These are phyloP conservation scores for Chydorus sphaericus DNA, from an alignment of 2,888 invertebrate species.

Conservation along the genomic window DNA sequence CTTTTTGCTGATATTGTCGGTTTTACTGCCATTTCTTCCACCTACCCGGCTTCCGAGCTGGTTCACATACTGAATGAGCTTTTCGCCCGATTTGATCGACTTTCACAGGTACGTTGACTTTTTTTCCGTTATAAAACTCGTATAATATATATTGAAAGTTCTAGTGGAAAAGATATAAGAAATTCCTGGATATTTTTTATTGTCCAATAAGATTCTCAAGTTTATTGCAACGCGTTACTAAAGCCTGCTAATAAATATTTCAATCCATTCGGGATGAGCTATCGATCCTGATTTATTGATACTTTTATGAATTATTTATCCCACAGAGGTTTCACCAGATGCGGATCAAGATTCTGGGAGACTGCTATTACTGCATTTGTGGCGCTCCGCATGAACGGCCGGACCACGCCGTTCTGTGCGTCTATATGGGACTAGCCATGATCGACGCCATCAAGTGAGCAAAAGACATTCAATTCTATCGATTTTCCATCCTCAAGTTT, in stretches of 20 bases:
- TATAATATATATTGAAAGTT: no score
- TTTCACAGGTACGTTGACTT: constrained; percentile 37
- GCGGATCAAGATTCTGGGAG: constrained; percentile 87
- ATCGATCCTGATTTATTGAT: not conserved
- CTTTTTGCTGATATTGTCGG: constrained; percentile 96
- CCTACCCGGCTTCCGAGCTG: constrained; percentile 86
- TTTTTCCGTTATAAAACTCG: not conserved
- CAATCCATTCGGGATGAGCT: not conserved
- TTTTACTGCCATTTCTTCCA: constrained; percentile 89
- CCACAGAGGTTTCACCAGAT: constrained; percentile 77
- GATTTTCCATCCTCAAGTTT: no score
- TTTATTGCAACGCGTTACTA: no score
- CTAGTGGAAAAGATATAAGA: no score
- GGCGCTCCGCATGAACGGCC: constrained; percentile 79
- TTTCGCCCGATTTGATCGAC: constrained; percentile 86
- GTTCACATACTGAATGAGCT: constrained; percentile 91
- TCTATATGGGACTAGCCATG: constrained; percentile 93
- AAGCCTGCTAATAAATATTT: not conserved
- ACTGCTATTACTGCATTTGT: constrained; percentile 95
- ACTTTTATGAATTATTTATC: not conserved
- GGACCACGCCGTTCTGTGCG: constrained; percentile 82
- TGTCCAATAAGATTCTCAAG: no score
- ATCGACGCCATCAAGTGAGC: constrained; percentile 90
- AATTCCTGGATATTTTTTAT: no score
- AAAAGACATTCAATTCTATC: no score